Evolutionary conservation across 2,797 vertebrate genomes (phyloP), one percentile per base, ranked within the genome.

Genomic region (Tadarida brasiliensis): DNA sequence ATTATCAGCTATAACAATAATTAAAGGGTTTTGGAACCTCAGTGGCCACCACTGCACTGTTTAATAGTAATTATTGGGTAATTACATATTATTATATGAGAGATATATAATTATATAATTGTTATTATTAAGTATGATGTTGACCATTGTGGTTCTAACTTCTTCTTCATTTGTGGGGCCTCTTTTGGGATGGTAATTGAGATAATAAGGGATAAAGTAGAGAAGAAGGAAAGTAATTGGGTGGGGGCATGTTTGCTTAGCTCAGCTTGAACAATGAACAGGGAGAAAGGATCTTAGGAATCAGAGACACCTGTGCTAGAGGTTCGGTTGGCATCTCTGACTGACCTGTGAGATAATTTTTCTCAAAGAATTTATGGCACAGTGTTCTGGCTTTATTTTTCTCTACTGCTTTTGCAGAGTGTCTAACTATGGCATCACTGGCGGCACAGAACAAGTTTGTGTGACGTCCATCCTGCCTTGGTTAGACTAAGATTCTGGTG

Each of bases 61-160:
- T 97, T 95, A 96, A 96, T 97, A 96, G 95, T 96, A 97, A 97
- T 98, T 97, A 97, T 91, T 95, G 97, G 88, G 93, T 96, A 97
- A 97, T 98, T 97, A 96, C 93, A 92, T 96, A 94, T 90, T 90
- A 98, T 98, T 97, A 98, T 65, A 87, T 65, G 93, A 90, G 82
- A 95, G 84, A 93, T 86, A 93, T 94, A 74, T 97, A 97, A 97
- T 97, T 92, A 97, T 89, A 91, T 97, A 97, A 97, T 97, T 96
- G 95, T 97, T 97, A 96, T 96, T 96, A 97, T 97, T 97, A 95
- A 97, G 95, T 85, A 67, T 96, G 89, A 94, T 95, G 76, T 92
- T 96, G 95, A 94, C 84, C 87, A 57, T 14, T 96, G 78, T 8
- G 86, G 76, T 96, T 98, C 65, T 93, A 97, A 83, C 65, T 96